Base-by-base conservation (phyloP, 2,888 invertebrate species). In the Nephrocerus scutellatus region DNA sequence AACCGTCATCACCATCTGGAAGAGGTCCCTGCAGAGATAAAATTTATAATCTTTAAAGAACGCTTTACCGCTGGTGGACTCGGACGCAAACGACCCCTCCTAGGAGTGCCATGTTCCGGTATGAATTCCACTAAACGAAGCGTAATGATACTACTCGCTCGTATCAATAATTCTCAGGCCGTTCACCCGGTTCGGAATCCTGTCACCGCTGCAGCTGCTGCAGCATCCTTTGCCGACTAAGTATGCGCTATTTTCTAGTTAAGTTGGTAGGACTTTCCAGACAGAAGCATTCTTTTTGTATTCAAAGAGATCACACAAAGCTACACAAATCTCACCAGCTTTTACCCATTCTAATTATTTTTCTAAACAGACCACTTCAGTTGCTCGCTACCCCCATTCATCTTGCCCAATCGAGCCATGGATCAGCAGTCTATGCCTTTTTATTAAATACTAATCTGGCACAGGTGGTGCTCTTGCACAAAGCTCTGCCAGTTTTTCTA, bases 61-160 rank as follows among this genome's bases (percentile, higher is more conserved):
- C 41, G 33, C 23, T 36, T 51, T 48, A 14, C 69, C 72, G 75
- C 73, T 66, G 74, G 68, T 60, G 74, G 73, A 54, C 62, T 72
- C 62, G 74, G 70, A 60, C 78, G 85, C 67, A 85, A 85, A 71
- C 77, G 84, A 56, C 84, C 84, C n/a, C 72, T 84, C 52, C 72
- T 84, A 62, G 76, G 75, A 43, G 74, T 77, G 41, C 74, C 77
- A 21, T 73, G 82, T 54, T 74, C 80, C 53, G 80, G 82, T 59
- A 84, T 85, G 83, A 68, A 68, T 60, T 85, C 85, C 66, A 85
- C 85, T 63, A 86, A 86, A 70, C 76, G 85, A 55, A 84, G 85
- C 41, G 85, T 86, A 53, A 82, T 86, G 80, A 82, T 84, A 55
- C 78, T 86, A 54, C 72, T 86, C 56, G 85, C 85, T 16, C 74